Evolutionary conservation across 2,797 vertebrate genomes (phyloP).

Genomic region (Gephyroberyx darwinii): DNA sequence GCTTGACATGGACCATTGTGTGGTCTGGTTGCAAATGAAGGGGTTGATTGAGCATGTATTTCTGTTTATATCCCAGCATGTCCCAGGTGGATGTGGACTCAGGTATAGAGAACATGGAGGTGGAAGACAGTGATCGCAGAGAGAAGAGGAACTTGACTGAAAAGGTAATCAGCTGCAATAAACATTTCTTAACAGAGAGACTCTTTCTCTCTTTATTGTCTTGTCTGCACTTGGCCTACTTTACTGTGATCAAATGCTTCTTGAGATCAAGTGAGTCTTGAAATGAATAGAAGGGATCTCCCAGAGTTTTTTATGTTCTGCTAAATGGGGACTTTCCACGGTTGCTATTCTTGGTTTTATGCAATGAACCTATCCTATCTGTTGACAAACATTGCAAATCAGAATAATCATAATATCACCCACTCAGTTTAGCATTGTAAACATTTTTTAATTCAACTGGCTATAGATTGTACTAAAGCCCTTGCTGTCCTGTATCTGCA

Average conservation of each 20-base stretch:
- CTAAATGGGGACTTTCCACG: slow-evolving; percentile 37
- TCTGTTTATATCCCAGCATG: slow-evolving; percentile 85
- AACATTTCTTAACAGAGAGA: background rate
- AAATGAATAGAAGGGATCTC: slow-evolving; percentile 10
- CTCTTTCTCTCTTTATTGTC: background rate
- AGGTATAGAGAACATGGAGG: slow-evolving; percentile 99
- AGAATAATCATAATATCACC: background rate
- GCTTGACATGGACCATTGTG: background rate
- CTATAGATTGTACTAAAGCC: background rate
- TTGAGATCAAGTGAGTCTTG: slow-evolving; percentile 10
- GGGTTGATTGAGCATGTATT: slow-evolving; percentile 24
- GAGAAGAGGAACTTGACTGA: slow-evolving; percentile 95
- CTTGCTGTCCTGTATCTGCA: slow-evolving; percentile 9
- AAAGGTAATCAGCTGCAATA: slow-evolving; percentile 83
- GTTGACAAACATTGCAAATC: background rate
- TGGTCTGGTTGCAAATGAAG: background rate
- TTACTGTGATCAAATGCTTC: slow-evolving; percentile 25
- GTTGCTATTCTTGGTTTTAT: slow-evolving; percentile 17
- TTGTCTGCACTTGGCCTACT: slow-evolving; percentile 5
- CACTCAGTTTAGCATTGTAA: background rate
- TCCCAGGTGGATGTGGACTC: slow-evolving; percentile 99
- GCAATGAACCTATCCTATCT: background rate
- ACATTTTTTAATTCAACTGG: background rate
- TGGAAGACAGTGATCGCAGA: slow-evolving; percentile 96
- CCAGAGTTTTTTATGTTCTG: slow-evolving; percentile 11